A percentile compares a stretch with the other conserved stretches of the same genome.
Conservation (phyloP, 2,888 invertebrate species). For the Hypena proboscidalis region DNA sequence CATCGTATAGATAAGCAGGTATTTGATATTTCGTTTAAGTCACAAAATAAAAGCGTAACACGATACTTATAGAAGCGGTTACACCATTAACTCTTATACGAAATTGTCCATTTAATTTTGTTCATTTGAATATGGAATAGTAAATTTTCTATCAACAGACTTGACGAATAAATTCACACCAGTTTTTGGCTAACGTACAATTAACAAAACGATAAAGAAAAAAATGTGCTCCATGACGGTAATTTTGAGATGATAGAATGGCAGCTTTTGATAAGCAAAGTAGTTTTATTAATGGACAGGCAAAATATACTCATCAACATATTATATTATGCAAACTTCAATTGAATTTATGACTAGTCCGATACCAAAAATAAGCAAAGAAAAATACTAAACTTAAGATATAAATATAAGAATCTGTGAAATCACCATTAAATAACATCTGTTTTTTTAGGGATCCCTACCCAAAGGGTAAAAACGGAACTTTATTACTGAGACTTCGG, state of each 20-base stretch:
- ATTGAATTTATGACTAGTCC: no score
- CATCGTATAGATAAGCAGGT: constrained; percentile 30
- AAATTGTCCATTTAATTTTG: constrained; percentile 10
- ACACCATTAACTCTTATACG: background rate
- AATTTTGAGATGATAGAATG: background rate
- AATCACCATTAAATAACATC: no score
- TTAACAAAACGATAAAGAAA: constrained; percentile 1
- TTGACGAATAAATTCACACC: constrained; percentile 6
- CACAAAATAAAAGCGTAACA: constrained; percentile 13
- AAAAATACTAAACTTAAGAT: no score
- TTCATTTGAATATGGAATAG: constrained; percentile 12
- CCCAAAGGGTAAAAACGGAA: no score
- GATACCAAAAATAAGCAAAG: no score
- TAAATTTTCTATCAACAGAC: constrained; percentile 8
- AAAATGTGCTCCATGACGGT: background rate
- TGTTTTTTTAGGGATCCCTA: no score
- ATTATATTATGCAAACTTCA: no score
- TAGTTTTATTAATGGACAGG: no score
- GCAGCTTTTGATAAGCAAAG: background rate
- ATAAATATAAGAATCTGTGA: no score
- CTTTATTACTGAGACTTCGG: no score
- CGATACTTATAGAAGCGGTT: background rate
- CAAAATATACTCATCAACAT: no score
- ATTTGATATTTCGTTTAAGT: constrained; percentile 20
- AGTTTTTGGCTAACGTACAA: background rate